Base-by-base conservation (phyloP, 1,140 invertebrate species). In the Drosophila subobscura region DNA sequence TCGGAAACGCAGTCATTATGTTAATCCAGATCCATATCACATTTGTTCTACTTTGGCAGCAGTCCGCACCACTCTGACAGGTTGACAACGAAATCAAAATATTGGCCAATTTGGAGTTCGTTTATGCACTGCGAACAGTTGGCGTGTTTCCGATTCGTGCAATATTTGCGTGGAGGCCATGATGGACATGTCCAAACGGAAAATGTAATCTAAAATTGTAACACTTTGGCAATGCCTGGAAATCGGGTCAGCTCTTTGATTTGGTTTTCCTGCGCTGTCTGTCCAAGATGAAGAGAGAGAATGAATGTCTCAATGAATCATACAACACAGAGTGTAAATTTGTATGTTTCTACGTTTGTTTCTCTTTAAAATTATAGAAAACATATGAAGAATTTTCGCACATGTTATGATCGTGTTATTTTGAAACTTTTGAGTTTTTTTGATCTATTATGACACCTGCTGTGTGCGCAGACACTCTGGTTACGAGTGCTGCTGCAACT, bases 121-220 rank as follows among this genome's bases (percentile, higher is more conserved):
- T 37, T 46, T 44, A 1, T 5, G 59, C 12, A 47, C 29, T 12
- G n/a, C 37, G 3, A 25, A 22, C 56, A 25, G 58, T 33, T 64
- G 33, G 63, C 66, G 51, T 68, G 66, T 27, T 6, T 68, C 20
- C 42, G 44, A 55, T 55, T 49, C 25, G 54, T 25, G 25, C 25
- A 27, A 27, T 27, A 27, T 27, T 27, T 27, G 1, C 25, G 25
- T 5, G 25, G n/a, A 20, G 16, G 16, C 16, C 4, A 5, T 59
- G 27, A 27, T 47, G 44, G 47, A 47, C 61, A 67, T 37, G 67
- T 67, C 42, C 33, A 56, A 56, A 56, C 65, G 65, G 63, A 68
- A 68, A 68, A 68, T 67, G 33, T 47, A 68, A 67, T 68, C 55
- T 42, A 41, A 68, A 33, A 46, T 68, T 68, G 42, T 51, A 16